phyloP scores from a whole-genome alignment of 2,888 invertebrate genomes.

The Mimas tiliae region DNA sequence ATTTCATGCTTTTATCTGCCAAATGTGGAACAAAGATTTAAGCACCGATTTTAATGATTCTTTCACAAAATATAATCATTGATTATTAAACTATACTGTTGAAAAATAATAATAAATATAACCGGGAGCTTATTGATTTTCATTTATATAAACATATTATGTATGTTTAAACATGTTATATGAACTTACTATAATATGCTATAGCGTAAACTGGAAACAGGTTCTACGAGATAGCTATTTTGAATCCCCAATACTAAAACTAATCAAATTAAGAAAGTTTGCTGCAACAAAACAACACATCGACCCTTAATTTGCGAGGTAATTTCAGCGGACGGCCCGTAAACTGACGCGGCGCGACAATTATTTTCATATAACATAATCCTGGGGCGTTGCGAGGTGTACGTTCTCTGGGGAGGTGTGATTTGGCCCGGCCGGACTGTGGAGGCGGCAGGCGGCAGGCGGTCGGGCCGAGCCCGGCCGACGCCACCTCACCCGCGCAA shows the following conservation, averaged over 20 bases:
- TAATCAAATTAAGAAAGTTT: conserved; percentile 72
- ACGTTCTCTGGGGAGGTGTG: conserved; percentile 67
- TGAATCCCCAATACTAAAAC: conserved; percentile 56
- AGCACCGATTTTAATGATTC: no score
- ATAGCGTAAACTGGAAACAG: conserved; percentile 3
- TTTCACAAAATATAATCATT: no score
- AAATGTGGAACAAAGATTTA: no score
- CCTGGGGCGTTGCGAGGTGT: conserved; percentile 68
- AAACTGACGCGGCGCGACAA: conserved; percentile 68
- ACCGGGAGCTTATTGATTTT: no score
- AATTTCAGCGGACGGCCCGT: conserved; percentile 61
- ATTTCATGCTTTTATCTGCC: no score
- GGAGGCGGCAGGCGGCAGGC: neutral
- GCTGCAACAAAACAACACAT: conserved; percentile 61
- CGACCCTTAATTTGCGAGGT: conserved; percentile 68
- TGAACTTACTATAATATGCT: neutral
- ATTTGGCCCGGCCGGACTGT: conserved; percentile 32
- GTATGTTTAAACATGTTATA: no score
- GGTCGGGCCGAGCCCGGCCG: neutral
- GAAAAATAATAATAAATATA: no score
- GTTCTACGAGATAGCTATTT: conserved; percentile 13
- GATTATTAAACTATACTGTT: no score
- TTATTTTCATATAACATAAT: conserved; percentile 80
- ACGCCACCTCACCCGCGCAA: neutral
- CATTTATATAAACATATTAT: no score